These are phyloP conservation scores for Zoroaster sp. DNA, from an alignment of 53 echinoderm and acorn worm genomes.

Conservation along the genomic window DNA sequence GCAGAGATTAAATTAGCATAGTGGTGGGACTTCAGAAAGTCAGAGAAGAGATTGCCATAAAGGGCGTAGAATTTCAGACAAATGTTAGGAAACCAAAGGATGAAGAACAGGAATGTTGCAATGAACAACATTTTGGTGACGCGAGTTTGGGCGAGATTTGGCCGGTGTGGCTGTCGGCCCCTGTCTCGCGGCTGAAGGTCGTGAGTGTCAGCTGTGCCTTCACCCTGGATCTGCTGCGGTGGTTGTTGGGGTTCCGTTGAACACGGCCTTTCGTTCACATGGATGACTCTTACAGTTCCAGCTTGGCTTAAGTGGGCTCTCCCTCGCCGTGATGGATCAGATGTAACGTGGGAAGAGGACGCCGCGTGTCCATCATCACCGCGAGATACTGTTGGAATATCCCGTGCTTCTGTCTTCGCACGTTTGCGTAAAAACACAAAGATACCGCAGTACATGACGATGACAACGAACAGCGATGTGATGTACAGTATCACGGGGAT, in stretches of 20 bases:
- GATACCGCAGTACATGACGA: background rate
- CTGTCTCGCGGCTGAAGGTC: background rate
- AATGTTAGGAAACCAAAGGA: conserved; percentile 5
- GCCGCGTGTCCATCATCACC: background rate
- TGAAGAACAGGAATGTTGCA: conserved; percentile 1
- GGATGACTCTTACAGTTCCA: no score
- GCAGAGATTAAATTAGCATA: conserved; percentile 12
- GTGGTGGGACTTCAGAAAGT: conserved; percentile 25
- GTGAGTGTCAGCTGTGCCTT: background rate
- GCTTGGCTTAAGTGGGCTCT: no score
- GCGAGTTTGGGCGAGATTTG: background rate
- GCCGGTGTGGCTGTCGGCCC: background rate
- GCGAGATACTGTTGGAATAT: background rate
- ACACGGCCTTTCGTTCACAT: background rate
- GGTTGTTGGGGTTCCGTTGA: background rate
- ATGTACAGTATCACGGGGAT: background rate
- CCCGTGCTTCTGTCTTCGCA: background rate
- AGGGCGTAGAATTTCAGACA: conserved; percentile 19
- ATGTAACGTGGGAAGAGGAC: background rate
- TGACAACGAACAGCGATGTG: background rate
- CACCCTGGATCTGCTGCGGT: background rate
- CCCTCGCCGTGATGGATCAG: background rate
- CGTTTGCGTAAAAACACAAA: conserved; percentile 17
- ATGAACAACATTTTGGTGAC: conserved; percentile 28
- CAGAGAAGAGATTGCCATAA: background rate